Conservation (phyloP, 1,140 invertebrate species). For the Gryon sp. region DNA sequence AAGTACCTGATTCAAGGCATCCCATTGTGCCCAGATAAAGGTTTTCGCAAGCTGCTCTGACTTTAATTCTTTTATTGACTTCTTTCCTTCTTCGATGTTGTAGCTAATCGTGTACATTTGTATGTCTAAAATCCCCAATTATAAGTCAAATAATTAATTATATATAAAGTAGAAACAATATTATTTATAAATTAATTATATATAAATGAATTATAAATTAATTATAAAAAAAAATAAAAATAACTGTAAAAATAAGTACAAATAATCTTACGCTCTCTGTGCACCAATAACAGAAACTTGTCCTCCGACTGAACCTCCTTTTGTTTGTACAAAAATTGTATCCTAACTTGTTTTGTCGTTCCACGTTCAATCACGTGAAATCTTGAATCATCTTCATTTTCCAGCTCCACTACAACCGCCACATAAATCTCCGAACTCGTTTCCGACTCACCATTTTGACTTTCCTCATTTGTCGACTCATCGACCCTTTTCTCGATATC, state of each 20-base stretch:
- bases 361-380: conserved; percentile 80
- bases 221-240: conserved; percentile 9
- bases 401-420: conserved; percentile 83
- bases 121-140: conserved; percentile 70
- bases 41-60: conserved; percentile 84
- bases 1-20: conserved; percentile 86
- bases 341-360: conserved; percentile 84
- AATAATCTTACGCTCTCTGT: conserved; percentile 86
- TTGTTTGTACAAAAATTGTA: conserved; percentile 88
- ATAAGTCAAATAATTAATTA: too few relatives aligned
- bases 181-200: background rate
- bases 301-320: conserved; percentile 83
- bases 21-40: conserved; percentile 92
- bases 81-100: conserved; percentile 53
- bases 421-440: conserved; percentile 69
- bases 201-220: conserved; percentile 2
- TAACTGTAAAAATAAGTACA: background rate
- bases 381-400: conserved; percentile 78
- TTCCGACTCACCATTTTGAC: conserved; percentile 1
- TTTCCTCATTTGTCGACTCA: conserved; percentile 11
- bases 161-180: conserved; percentile 1
- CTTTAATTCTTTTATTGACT: conserved; percentile 73
- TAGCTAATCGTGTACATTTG: conserved; percentile 71
- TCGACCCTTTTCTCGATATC: conserved; percentile 45
- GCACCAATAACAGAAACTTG: conserved; percentile 87